These are phyloP conservation scores for Tachycineta bicolor DNA, from an alignment of 2,113 vertebrate species.

Conservation along the genomic window DNA sequence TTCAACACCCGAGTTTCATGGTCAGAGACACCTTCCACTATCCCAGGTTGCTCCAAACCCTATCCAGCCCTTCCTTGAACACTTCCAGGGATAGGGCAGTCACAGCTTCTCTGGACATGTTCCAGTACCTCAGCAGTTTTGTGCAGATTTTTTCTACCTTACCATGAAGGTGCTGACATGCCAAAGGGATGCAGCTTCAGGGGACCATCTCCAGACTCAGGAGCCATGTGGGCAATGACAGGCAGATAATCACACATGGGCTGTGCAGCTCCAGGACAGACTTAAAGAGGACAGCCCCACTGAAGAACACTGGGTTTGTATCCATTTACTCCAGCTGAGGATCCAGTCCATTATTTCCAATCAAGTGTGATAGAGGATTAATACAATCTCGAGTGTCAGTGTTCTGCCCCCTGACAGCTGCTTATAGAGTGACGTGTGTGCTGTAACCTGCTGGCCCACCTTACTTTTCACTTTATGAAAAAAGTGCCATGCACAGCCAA, in stretches of 20 bases:
- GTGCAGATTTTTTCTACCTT: neutral
- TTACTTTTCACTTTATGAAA: neutral
- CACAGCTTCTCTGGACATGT: neutral
- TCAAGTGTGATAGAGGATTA: conserved; percentile 16
- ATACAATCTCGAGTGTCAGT: neutral
- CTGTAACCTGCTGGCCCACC: neutral
- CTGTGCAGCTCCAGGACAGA: rapidly evolving
- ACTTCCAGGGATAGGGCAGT: neutral
- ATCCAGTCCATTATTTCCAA: conserved; percentile 3
- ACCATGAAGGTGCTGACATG: neutral
- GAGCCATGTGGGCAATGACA: rapidly evolving
- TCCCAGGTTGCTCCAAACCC: neutral
- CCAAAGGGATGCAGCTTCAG: neutral
- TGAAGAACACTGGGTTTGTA: neutral
- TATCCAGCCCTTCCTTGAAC: neutral
- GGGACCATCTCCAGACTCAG: neutral
- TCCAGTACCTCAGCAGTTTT: neutral
- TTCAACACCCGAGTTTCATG: neutral
- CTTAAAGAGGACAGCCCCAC: neutral
- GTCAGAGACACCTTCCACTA: neutral
- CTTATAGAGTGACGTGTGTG: rapidly evolving
- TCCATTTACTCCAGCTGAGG: neutral
- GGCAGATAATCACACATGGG: rapidly evolving
- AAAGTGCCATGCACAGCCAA: neutral
- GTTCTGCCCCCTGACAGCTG: conserved; percentile 25